Conservation (phyloP, 2,113 vertebrate species). For the Narcine bancroftii region DNA sequence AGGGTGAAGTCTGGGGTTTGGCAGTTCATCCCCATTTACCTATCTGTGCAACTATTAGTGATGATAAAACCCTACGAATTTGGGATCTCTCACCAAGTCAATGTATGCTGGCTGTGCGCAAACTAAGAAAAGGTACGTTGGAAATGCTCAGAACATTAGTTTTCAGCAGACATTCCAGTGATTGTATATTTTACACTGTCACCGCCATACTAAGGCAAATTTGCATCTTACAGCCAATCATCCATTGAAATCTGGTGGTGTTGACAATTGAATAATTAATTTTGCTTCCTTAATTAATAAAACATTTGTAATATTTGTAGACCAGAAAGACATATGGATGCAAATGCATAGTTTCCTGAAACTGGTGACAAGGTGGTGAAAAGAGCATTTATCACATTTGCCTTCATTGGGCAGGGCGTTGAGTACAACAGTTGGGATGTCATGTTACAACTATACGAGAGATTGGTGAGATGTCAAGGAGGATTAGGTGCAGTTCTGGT, state of each 20-base stretch:
- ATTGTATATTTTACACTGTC: neutral
- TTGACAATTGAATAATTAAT: neutral
- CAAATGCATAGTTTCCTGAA: too few species aligned
- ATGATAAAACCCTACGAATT: constrained; percentile 96
- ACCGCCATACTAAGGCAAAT: neutral
- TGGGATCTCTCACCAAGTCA: constrained; percentile 99
- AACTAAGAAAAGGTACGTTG: constrained; percentile 87
- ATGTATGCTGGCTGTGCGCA: constrained; percentile 97
- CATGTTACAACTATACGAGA: too few species aligned
- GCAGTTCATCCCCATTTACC: constrained; percentile 94
- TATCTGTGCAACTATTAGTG: constrained; percentile 95
- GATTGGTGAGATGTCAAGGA: too few species aligned
- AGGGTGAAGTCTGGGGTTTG: constrained; percentile 95
- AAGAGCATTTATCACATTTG: too few species aligned
- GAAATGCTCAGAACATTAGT: neutral
- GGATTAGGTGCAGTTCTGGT: too few species aligned
- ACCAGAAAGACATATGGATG: too few species aligned
- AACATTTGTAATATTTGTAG: neutral
- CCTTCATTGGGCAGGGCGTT: too few species aligned
- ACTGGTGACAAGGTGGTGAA: too few species aligned
- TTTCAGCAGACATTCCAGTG: neutral
- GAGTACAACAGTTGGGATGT: too few species aligned
- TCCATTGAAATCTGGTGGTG: neutral
- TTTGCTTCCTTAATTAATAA: neutral
- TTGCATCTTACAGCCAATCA: neutral